A percentile compares a stretch with the other conserved stretches of the same genome.
phyloP scores from a whole-genome alignment of 2,888 invertebrate genomes.

The Macrophya alboannulata region DNA sequence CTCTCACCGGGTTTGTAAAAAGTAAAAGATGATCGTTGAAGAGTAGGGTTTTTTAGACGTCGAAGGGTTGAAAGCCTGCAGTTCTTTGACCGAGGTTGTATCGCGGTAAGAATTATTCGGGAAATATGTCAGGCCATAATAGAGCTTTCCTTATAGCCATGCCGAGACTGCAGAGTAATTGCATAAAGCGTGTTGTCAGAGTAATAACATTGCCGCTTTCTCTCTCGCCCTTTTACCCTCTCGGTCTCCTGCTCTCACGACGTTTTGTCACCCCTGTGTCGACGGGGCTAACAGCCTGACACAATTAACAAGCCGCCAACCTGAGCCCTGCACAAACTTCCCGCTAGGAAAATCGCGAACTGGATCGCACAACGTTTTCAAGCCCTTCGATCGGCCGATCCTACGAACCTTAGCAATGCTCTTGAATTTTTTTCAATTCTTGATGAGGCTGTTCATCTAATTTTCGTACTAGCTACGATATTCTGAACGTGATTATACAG shows the following conservation, averaged over 20 bases:
- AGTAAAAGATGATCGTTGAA: background rate
- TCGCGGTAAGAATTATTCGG: conserved; percentile 27
- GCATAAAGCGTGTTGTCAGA: conserved; percentile 53
- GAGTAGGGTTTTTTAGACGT: background rate
- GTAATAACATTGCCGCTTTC: conserved; percentile 49
- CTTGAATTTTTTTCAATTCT: background rate
- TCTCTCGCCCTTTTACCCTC: conserved; percentile 31
- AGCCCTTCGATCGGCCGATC: conserved; percentile 26
- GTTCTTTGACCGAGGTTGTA: background rate
- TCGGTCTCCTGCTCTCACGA: conserved; percentile 17
- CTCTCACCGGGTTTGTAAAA: background rate
- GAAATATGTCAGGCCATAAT: conserved; percentile 43
- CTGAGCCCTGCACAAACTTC: background rate
- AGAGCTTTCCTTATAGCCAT: conserved; percentile 23
- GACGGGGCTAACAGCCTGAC: conserved; percentile 50
- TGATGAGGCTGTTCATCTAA: background rate
- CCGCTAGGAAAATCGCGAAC: conserved; percentile 18
- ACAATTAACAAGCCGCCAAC: conserved; percentile 50
- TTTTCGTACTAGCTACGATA: background rate
- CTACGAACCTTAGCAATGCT: background rate
- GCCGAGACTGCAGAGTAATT: conserved; percentile 47
- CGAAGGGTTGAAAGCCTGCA: background rate
- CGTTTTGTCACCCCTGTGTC: conserved; percentile 31
- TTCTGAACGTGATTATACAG: too few species aligned
- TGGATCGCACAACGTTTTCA: conserved; percentile 18